A percentile compares a stretch with the other conserved stretches of the same genome.
Conservation (phyloP, 2,113 vertebrate species). For the Cebidichthys violaceus region DNA sequence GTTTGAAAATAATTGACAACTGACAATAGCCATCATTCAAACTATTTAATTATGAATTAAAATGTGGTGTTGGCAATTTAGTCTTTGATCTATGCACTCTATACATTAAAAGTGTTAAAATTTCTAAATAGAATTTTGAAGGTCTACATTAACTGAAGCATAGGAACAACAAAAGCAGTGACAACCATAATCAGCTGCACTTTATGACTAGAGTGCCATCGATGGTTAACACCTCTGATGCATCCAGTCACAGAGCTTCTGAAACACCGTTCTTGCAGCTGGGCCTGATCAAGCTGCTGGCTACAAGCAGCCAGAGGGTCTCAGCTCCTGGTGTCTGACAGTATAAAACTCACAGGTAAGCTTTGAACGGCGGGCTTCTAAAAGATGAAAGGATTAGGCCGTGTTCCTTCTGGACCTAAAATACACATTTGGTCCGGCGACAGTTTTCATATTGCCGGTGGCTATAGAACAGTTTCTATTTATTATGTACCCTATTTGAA, state of each 20-base stretch:
- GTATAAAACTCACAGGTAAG: background rate
- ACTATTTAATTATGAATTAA: background rate
- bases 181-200: background rate
- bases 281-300: background rate
- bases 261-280: background rate
- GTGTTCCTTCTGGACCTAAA: background rate
- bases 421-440: background rate
- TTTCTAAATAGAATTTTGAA: background rate
- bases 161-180: constrained; percentile 3
- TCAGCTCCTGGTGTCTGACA: background rate
- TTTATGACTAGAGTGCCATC: background rate
- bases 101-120: background rate
- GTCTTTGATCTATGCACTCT: background rate
- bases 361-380: background rate
- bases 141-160: background rate
- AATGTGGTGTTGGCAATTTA: background rate
- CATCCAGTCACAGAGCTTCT: background rate
- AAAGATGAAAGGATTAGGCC: background rate
- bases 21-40: background rate
- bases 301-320: background rate
- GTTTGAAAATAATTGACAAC: background rate
- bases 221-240: background rate
- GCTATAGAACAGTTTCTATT: background rate
- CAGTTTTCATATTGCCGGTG: background rate
- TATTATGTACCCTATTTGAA: background rate